These are phyloP conservation scores for Agapostemon virescens DNA, from an alignment of 2,888 invertebrate species.

Conservation along the genomic window DNA sequence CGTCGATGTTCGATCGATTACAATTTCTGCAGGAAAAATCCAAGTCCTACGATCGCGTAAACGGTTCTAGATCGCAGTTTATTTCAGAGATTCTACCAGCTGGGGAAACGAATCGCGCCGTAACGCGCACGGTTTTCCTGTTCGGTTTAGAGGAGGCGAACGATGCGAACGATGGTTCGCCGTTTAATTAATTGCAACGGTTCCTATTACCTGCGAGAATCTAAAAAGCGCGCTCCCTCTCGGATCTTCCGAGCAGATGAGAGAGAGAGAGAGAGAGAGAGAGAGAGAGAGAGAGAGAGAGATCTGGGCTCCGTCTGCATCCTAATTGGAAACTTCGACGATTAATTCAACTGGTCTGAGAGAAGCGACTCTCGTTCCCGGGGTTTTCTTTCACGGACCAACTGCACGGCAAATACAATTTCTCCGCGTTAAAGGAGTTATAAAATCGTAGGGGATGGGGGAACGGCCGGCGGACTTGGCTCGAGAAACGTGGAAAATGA, in stretches of 20 bases:
- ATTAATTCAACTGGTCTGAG: conserved; percentile 22
- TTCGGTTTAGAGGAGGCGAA: neutral
- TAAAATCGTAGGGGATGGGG: neutral
- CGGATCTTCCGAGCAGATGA: too few relatives aligned
- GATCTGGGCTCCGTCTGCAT: conserved; percentile 3
- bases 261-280: too few relatives aligned
- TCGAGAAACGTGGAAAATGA: conserved; percentile 7
- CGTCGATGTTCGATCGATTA: too few relatives aligned
- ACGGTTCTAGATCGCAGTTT: neutral
- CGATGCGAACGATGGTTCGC: neutral
- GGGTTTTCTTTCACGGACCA: neutral
- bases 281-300: neutral
- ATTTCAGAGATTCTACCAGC: neutral
- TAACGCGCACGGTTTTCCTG: neutral
- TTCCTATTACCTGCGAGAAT: neutral
- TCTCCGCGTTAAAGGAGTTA: conserved; percentile 28
- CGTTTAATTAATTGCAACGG: conserved; percentile 6
- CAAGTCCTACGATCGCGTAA: neutral
- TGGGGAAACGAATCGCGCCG: neutral
- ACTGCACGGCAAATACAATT: conserved; percentile 10
- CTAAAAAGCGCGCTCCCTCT: neutral
- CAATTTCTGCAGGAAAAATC: too few relatives aligned
- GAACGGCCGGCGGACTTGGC: neutral
- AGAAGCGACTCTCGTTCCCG: neutral
- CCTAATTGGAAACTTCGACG: conserved; percentile 19